These are phyloP conservation scores for Lithophane leautieri DNA, from an alignment of 2,888 invertebrate species.

Conservation along the genomic window DNA sequence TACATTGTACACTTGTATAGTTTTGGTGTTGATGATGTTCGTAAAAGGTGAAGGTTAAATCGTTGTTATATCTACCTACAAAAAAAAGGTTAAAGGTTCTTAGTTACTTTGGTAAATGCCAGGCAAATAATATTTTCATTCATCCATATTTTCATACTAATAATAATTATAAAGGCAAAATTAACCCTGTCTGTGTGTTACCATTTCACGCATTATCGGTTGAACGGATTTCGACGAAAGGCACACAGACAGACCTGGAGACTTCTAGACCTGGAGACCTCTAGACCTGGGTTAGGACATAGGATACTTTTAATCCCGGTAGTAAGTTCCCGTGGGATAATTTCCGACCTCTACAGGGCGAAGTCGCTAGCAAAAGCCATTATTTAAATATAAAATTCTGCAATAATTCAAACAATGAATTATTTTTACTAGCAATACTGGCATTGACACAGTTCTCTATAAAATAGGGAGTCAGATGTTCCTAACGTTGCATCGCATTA, in stretches of 20 bases:
- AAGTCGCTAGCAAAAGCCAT: neutral
- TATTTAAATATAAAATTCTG: neutral
- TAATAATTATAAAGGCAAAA: neutral
- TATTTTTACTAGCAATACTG: neutral
- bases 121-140: neutral
- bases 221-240: neutral
- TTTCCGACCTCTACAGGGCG: neutral
- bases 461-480: neutral
- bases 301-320: too few relatives aligned
- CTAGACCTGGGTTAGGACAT: too few relatives aligned
- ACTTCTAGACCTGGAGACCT: neutral
- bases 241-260: neutral
- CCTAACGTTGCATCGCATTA: neutral
- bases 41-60: constrained; percentile 2
- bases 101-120: neutral
- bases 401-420: neutral
- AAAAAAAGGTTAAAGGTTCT: neutral
- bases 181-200: neutral
- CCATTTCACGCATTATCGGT: neutral
- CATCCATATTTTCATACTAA: neutral
- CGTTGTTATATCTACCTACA: neutral
- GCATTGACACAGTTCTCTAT: neutral
- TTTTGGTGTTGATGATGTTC: neutral
- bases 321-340: neutral
- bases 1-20: neutral